phyloP scores from a whole-genome alignment of 2,113 vertebrate genomes.

The Myotis brandtii region DNA sequence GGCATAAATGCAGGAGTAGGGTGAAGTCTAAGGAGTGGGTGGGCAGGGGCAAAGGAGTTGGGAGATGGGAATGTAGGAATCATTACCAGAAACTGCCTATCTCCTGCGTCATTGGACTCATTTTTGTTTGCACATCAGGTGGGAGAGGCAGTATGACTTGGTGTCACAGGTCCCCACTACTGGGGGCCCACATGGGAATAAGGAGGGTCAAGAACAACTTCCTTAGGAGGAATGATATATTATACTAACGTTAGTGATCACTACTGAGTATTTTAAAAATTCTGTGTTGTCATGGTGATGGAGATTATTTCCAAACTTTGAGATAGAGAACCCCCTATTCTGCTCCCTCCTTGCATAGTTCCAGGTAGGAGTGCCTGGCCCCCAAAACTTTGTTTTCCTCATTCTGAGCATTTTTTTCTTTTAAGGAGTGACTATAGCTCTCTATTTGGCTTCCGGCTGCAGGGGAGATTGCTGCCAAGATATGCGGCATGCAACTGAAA shows the following conservation, averaged over 20 bases:
- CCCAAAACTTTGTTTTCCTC: conserved; percentile 35
- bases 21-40: background rate
- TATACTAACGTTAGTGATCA: background rate
- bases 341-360: background rate
- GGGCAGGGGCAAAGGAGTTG: background rate
- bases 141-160: background rate
- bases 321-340: background rate
- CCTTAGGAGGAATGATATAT: background rate
- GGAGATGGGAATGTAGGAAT: background rate
- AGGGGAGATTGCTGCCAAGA: conserved; percentile 71
- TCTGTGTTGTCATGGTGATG: background rate
- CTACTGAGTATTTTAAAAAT: background rate
- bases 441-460: conserved; percentile 62
- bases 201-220: background rate
- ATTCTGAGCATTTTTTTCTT: conserved; percentile 34
- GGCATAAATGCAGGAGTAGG: background rate
- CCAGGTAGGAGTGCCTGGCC: conserved; percentile 46
- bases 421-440: conserved; percentile 62
- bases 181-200: background rate
- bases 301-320: conserved; percentile 51
- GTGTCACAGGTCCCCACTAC: background rate
- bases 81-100: background rate
- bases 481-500: conserved; percentile 72
- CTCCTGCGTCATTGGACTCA: background rate
- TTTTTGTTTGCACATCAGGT: background rate